phyloP scores from a whole-genome alignment of 2,888 invertebrate genomes.

The Papilio demoleus region DNA sequence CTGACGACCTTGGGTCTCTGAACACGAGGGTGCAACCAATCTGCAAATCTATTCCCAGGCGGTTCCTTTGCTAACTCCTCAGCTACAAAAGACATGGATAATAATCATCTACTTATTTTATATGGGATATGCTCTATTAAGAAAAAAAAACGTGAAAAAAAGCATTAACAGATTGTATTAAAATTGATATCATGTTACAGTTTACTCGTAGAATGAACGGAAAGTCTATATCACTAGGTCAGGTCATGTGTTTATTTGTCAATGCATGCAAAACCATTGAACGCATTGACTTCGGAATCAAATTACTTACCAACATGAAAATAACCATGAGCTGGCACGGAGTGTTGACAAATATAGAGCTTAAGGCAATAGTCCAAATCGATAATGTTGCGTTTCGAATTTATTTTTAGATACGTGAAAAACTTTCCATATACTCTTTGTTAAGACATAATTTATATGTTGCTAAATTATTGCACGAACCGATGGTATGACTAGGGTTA shows the following conservation, averaged over 20 bases:
- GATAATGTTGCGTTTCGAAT: constrained; percentile 42
- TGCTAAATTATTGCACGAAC: no score
- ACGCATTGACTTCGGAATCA: constrained; percentile 35
- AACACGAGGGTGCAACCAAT: constrained; percentile 75
- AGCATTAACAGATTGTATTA: neutral
- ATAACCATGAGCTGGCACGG: constrained; percentile 58
- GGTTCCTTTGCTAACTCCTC: constrained; percentile 77
- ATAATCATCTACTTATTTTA: constrained; percentile 7
- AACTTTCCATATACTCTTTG: constrained; percentile 7
- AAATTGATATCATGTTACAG: neutral
- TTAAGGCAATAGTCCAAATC: constrained; percentile 52
- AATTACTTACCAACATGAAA: constrained; percentile 69
- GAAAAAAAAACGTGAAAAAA: neutral
- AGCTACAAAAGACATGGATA: constrained; percentile 60
- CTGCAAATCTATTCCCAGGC: constrained; percentile 72
- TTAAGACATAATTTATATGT: neutral
- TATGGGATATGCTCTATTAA: neutral
- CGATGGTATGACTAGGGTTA: no score
- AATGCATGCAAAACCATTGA: constrained; percentile 12
- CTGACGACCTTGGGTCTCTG: constrained; percentile 67
- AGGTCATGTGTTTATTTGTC: constrained; percentile 23
- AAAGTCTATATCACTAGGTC: constrained; percentile 16
- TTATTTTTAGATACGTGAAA: constrained; percentile 46
- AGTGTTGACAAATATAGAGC: constrained; percentile 64
- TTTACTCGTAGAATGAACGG: no score